These are phyloP conservation scores for Xenentodon cancila DNA, from an alignment of 2,797 vertebrate species.

Conservation along the genomic window DNA sequence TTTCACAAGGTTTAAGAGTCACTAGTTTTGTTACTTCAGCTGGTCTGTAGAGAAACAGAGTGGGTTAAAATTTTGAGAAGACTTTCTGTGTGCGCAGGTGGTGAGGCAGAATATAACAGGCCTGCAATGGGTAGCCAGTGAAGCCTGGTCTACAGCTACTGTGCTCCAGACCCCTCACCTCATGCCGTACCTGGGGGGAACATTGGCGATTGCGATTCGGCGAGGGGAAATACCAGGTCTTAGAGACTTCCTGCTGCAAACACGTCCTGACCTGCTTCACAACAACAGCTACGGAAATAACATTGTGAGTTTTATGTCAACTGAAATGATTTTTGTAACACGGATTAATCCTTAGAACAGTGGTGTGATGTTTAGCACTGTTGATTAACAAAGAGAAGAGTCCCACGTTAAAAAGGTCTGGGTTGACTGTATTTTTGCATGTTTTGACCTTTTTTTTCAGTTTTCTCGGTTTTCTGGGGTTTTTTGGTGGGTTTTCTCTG, in stretches of 20 bases:
- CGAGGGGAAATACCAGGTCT: conserved; percentile 74
- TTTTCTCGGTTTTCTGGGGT: too few relatives aligned
- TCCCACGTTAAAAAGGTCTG: too few relatives aligned
- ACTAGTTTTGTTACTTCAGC: too few relatives aligned
- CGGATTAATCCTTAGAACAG: too few relatives aligned
- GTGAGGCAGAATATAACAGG: conserved; percentile 62
- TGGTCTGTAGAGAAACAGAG: too few relatives aligned
- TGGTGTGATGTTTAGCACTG: too few relatives aligned
- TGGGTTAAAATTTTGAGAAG: too few relatives aligned
- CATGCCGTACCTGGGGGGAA: conserved; percentile 55
- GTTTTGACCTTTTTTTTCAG: too few relatives aligned
- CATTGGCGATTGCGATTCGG: conserved; percentile 72
- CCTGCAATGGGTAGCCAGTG: conserved; percentile 69
- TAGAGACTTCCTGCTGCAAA: conserved; percentile 57
- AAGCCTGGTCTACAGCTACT: conserved; percentile 56
- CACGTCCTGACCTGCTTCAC: conserved; percentile 35
- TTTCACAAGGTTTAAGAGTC: too few relatives aligned
- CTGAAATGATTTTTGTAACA: rapidly evolving
- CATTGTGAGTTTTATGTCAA: conserved; percentile 33
- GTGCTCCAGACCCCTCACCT: conserved; percentile 52
- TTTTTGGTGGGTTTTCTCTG: too few relatives aligned
- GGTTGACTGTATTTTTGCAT: too few relatives aligned
- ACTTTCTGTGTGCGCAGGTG: conserved; percentile 48
- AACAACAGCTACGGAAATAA: conserved; percentile 33
- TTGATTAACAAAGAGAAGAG: too few relatives aligned